Percentiles rank a stretch among this genome's conserved stretches.
Evolutionary conservation across 2,888 invertebrate genomes (phyloP).

Genomic region (Synanthedon myopaeformis): DNA sequence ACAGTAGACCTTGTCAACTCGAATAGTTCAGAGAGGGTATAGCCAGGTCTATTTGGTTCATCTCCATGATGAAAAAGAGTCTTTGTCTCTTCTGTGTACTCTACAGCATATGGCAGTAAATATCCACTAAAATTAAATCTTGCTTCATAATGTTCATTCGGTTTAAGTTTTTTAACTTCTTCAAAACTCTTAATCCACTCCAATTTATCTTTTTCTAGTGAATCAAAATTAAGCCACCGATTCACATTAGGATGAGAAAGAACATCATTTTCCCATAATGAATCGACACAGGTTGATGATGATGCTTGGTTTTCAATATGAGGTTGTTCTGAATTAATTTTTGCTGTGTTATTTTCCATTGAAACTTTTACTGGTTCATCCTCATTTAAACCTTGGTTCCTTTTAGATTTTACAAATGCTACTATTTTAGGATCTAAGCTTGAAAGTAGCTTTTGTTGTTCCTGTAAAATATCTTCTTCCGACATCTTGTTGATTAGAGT

Average conservation of each 20-base stretch:
- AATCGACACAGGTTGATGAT: conserved; percentile 15
- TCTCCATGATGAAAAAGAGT: conserved; percentile 92
- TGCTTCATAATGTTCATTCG: conserved; percentile 79
- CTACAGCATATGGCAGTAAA: conserved; percentile 77
- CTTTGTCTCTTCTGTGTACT: conserved; percentile 67
- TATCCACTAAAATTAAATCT: conserved; percentile 87
- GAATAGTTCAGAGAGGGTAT: conserved; percentile 89
- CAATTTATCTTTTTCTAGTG: conserved; percentile 87
- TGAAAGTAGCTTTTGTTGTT: conserved; percentile 75
- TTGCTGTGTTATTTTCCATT: conserved; percentile 12
- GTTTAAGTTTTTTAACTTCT: conserved; percentile 65
- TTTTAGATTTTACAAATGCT: conserved; percentile 70
- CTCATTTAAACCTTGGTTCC: conserved; percentile 14
- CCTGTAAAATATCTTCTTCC: conserved; percentile 79
- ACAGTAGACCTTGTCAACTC: conserved; percentile 81
- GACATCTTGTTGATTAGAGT: conserved; percentile 76
- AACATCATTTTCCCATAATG: conserved; percentile 68
- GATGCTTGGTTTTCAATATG: neutral
- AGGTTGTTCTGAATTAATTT: conserved; percentile 30
- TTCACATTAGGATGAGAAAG: conserved; percentile 72
- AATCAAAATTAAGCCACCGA: conserved; percentile 87
- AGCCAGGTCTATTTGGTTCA: conserved; percentile 91
- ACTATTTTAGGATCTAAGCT: conserved; percentile 76
- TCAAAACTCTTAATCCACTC: conserved; percentile 85
- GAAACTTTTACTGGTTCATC: conserved; percentile 5